Conservation (phyloP, 1,140 invertebrate species). For the Magallana angulata region DNA sequence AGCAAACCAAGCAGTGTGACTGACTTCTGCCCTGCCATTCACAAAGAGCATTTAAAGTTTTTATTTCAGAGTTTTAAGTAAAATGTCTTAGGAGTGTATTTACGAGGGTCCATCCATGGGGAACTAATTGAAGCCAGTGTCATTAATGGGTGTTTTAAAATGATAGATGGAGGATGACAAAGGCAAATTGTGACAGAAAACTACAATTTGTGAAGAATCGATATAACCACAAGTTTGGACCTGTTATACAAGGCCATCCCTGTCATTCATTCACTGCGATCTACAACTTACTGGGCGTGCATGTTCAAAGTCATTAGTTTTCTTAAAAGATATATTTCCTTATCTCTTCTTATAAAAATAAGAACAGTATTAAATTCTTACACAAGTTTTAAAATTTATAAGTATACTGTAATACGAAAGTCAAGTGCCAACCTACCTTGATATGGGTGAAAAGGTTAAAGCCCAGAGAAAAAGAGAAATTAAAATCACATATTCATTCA, state of each 20-base stretch:
- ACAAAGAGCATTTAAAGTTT: conserved; percentile 32
- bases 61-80: neutral
- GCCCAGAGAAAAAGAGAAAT: neutral
- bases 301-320: too few species aligned
- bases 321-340: too few species aligned
- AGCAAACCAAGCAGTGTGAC: conserved; percentile 18
- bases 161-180: conserved; percentile 23
- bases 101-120: neutral
- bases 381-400: too few species aligned
- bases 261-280: neutral
- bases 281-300: too few species aligned
- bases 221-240: conserved; percentile 2
- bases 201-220: neutral
- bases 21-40: conserved; percentile 18
- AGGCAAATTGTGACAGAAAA: neutral
- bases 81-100: conserved; percentile 21
- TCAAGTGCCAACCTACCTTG: neutral
- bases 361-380: too few species aligned
- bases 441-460: conserved; percentile 19
- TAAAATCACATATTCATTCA: neutral
- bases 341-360: too few species aligned
- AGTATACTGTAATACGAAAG: too few species aligned
- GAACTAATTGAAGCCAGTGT: conserved; percentile 10
- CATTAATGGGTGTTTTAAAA: conserved; percentile 25
- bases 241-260: neutral